Base-by-base conservation (phyloP, 2,797 vertebrate species). In the Microctenopoma stevenorrisi region DNA sequence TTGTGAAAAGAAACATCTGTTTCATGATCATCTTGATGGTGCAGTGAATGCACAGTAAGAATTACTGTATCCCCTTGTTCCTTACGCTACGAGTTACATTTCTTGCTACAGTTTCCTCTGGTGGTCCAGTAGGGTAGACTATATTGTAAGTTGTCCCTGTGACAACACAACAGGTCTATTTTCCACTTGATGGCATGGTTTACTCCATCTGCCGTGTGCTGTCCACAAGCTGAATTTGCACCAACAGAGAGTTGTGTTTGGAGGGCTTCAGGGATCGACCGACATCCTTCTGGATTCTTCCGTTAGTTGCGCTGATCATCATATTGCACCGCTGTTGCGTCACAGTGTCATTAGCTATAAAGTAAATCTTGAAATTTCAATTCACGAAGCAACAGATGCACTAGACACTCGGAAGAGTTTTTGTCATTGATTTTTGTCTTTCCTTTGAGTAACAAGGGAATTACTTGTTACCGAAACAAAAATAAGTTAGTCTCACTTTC, bases 141-240 rank as follows among this genome's bases (percentile, higher is more conserved):
- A 49, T 68, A 73, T 78, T 76, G 75, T 76, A 79, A 82, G 73
- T 81, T 73, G 85, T 87, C 82, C 88, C 73, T 56, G 87, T 89
- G 86, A 92, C 90, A 92, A 87, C 90, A 93, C 90, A 89, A 90
- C 90, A 90, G 90, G 89, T 92, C 91, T 90, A 93, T 93, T 93
- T 93, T 92, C 91, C 92, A 92, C 90, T 90, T 91, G 88, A 93
- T 86, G 90, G 92, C 86, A 85, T 78, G 88, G 87, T 89, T 90
- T 92, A 88, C 68, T 62, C 89, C 90, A 92, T 93, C 90, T 93
- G 91, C 88, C 76, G 79, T 16, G 56, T 72, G 86, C 83, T 72
- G 86, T 88, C 87, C 86, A 86, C 71, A 35, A 59, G 78, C 88
- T 79, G 85, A 88, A 85, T 83, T 63, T 85, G 81, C 82, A 88